Percentiles rank a stretch among this genome's conserved stretches.
phyloP scores from a whole-genome alignment of 2,888 invertebrate species.

The Cataglyphis rosenhaueri region DNA sequence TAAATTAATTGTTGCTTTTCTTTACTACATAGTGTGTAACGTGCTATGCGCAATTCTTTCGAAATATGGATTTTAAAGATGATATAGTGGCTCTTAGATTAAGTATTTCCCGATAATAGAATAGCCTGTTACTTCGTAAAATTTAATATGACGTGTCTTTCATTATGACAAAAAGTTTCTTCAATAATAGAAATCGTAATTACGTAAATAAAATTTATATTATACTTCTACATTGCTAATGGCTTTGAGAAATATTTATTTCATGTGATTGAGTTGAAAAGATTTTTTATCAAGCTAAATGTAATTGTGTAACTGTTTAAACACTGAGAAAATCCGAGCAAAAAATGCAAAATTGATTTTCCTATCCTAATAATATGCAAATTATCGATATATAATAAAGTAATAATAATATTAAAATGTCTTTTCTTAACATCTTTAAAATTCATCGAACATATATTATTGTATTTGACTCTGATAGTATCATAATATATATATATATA shows the following conservation, averaged over 20 bases:
- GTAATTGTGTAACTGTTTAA: neutral
- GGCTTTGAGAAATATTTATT: neutral
- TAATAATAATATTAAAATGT: constrained; percentile 27
- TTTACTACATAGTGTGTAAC: neutral
- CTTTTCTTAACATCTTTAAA: neutral
- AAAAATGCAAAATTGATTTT: constrained; percentile 6
- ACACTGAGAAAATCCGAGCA: neutral
- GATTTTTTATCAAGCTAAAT: neutral
- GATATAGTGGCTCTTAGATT: neutral
- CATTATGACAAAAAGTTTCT: neutral
- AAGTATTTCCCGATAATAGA: constrained; percentile 1
- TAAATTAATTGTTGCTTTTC: constrained; percentile 23
- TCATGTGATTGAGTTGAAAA: neutral
- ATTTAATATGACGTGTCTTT: neutral
- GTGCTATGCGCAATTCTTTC: constrained; percentile 4
- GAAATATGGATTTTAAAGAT: constrained; percentile 10
- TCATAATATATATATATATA: neutral
- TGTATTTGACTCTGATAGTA: neutral
- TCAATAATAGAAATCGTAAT: neutral
- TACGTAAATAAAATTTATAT: constrained; percentile 12
- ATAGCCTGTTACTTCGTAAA: neutral
- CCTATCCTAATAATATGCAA: constrained; percentile 20
- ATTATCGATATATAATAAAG: constrained; percentile 13
- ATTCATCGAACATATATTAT: neutral
- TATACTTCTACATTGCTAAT: neutral